A percentile compares a stretch with the other conserved stretches of the same genome.
Evolutionary conservation across 1,140 invertebrate genomes (phyloP).

Genomic region (Drosophila sp.): DNA sequence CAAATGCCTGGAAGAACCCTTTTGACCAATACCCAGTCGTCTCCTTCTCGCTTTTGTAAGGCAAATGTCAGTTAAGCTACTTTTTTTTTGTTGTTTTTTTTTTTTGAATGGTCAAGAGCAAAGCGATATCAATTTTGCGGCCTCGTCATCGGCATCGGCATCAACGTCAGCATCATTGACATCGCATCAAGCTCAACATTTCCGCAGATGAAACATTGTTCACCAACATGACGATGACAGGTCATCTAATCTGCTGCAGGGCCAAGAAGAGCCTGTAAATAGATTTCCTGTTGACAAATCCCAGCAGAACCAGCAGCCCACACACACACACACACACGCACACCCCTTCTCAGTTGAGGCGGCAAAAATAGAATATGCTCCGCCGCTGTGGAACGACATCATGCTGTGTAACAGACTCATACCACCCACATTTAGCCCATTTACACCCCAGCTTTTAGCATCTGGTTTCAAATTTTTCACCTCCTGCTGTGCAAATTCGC

Average conservation of each 20-base stretch:
- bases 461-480: constrained; percentile 27
- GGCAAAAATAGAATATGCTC: constrained; percentile 52
- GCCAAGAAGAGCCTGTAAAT: constrained; percentile 29
- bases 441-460: not conserved
- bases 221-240: constrained; percentile 40
- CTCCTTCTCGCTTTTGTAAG: not conserved
- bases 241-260: constrained; percentile 51
- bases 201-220: constrained; percentile 58
- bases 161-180: constrained; percentile 37
- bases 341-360: constrained; percentile 8
- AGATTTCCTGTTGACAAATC: constrained; percentile 19
- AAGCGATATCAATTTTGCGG: constrained; percentile 65
- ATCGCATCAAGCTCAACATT: constrained; percentile 57
- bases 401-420: constrained; percentile 5
- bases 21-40: not conserved
- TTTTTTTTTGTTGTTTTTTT: not conserved
- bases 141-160: constrained; percentile 32
- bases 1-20: constrained; percentile 1
- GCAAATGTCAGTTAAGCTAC: constrained; percentile 11
- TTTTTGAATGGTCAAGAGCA: constrained; percentile 25
- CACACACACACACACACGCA: not conserved
- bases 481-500: constrained; percentile 35
- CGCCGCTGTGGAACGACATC: not conserved
- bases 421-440: not conserved
- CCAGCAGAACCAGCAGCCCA: not conserved